Percentiles rank a stretch among this genome's conserved stretches.
phyloP scores from a whole-genome alignment of 2,797 vertebrate species.

The Sparidentex hasta region DNA sequence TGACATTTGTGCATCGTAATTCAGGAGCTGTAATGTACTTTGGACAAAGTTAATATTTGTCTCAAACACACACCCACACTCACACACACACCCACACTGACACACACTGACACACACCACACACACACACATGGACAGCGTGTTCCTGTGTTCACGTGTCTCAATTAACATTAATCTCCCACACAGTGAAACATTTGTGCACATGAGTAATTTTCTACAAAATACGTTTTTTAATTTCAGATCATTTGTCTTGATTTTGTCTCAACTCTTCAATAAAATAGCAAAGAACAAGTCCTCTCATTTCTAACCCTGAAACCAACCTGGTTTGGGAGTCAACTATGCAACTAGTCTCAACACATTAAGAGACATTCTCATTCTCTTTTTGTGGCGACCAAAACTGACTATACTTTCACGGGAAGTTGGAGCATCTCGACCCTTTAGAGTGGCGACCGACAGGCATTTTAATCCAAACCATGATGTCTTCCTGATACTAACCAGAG shows the following conservation, averaged over 20 bases:
- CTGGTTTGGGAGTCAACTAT: too few relatives aligned
- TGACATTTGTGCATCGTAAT: constrained; percentile 41
- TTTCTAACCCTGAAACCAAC: too few relatives aligned
- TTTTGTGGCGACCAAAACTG: too few relatives aligned
- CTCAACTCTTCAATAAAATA: too few relatives aligned
- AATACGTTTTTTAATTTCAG: neutral
- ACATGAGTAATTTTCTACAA: neutral
- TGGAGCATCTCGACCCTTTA: too few relatives aligned
- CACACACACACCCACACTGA: constrained; percentile 2
- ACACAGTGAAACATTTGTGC: neutral
- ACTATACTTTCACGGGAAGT: too few relatives aligned
- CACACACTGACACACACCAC: constrained; percentile 60
- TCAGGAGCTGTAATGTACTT: constrained; percentile 66
- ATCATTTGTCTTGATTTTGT: neutral
- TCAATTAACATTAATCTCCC: neutral
- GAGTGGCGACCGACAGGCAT: too few relatives aligned
- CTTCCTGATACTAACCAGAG: too few relatives aligned
- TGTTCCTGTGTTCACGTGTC: constrained; percentile 38
- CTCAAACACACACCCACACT: constrained; percentile 62
- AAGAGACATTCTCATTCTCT: too few relatives aligned
- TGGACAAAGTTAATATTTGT: constrained; percentile 82
- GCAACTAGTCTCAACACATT: too few relatives aligned
- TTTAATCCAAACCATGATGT: too few relatives aligned
- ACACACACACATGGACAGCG: constrained; percentile 26
- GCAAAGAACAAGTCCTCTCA: too few relatives aligned